Conservation (phyloP, 2,888 invertebrate species). For the Metalampra italica region DNA sequence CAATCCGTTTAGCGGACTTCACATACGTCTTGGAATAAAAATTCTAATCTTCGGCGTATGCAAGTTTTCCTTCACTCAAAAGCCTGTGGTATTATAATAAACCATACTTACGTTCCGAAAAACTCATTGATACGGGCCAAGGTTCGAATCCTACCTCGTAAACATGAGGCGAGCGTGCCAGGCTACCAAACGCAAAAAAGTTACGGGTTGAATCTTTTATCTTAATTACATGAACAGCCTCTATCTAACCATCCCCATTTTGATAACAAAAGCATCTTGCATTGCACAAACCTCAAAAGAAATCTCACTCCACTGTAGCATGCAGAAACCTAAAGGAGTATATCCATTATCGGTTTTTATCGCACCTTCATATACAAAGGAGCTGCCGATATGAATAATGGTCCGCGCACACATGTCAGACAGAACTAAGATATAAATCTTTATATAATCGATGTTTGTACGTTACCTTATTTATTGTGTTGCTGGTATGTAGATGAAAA, state of each 20-base stretch:
- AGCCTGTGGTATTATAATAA: too few species aligned
- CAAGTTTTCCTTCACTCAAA: too few species aligned
- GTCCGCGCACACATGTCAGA: constrained; percentile 51
- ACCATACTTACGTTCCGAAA: too few species aligned
- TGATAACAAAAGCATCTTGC: neutral
- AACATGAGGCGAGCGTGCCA: too few species aligned
- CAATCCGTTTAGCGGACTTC: too few species aligned
- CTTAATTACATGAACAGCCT: too few species aligned
- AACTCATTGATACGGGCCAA: too few species aligned
- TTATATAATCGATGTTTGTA: constrained; percentile 65
- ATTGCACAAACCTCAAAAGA: constrained; percentile 2
- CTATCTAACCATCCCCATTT: neutral
- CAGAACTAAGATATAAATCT: constrained; percentile 69
- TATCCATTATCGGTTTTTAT: neutral
- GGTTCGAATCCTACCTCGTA: too few species aligned
- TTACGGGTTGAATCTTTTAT: too few species aligned
- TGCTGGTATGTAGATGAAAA: neutral
- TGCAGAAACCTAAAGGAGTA: neutral
- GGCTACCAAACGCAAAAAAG: too few species aligned
- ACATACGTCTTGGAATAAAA: too few species aligned
- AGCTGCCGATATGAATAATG: constrained; percentile 57
- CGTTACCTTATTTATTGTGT: constrained; percentile 70
- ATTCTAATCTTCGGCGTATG: too few species aligned
- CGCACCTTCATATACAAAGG: constrained; percentile 5
- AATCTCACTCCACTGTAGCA: neutral